A percentile compares a stretch with the other conserved stretches of the same genome.
Conservation (phyloP, 2,113 vertebrate species). For the Tonatia bakeri region DNA sequence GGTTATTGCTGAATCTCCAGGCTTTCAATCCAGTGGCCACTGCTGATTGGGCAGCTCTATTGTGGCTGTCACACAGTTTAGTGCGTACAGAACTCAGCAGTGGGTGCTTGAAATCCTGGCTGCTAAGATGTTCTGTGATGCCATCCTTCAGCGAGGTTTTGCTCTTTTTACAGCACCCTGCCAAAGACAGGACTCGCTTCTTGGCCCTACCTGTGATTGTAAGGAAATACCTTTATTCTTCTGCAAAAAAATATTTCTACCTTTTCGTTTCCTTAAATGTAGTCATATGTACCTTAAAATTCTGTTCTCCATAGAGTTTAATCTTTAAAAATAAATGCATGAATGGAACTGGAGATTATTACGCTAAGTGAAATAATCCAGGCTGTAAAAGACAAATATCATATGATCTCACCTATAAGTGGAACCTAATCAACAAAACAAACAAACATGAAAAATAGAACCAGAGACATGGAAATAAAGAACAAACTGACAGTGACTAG, state of each 20-base stretch:
- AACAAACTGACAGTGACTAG: too few relatives aligned
- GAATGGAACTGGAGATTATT: too few relatives aligned
- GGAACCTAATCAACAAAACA: too few relatives aligned
- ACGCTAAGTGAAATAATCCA: too few relatives aligned
- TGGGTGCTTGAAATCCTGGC: too few relatives aligned
- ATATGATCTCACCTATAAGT: too few relatives aligned
- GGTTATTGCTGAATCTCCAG: neutral
- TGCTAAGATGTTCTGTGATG: neutral
- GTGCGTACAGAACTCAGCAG: rapidly evolving
- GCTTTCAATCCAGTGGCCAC: neutral
- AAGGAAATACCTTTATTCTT: neutral
- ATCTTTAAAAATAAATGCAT: neutral
- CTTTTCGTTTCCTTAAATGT: neutral
- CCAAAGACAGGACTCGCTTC: neutral
- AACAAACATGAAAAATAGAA: too few relatives aligned
- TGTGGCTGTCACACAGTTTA: rapidly evolving
- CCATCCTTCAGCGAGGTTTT: neutral
- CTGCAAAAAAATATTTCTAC: neutral
- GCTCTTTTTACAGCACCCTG: neutral
- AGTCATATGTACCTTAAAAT: neutral
- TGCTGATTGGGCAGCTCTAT: neutral
- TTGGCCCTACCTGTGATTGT: neutral
- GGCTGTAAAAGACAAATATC: too few relatives aligned
- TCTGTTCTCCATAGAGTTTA: neutral
- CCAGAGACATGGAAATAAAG: too few relatives aligned